Base-by-base conservation (phyloP, 30 jellyfish, hydroid and myxozoan genomes). In the Aurelia coerulea region DNA sequence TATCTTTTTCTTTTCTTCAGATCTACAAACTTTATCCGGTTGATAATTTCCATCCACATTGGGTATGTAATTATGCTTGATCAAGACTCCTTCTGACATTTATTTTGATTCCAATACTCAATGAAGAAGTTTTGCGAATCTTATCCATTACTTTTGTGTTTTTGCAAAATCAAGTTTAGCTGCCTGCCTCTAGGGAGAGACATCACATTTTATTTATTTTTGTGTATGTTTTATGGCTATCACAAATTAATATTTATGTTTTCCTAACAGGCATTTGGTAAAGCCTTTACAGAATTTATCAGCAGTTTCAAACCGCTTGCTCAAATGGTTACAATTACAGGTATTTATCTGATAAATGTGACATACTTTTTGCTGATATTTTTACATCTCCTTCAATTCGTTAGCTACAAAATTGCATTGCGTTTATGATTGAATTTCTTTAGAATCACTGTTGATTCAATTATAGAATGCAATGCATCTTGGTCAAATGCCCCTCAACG, bases 11-110 rank as follows among this genome's bases (percentile, higher is more conserved):
- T 74, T 35, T 34, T 50, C 64, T 78, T 64, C 56, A 95, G 99
- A 90, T 90, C 49, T 95, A 85, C 94, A 90, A 95, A 70, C 96
- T 95, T 19, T 95, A 95, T 75, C 98, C 99, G 1, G 97, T 95
- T 29, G 97, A 90, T 31, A 82, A 86, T 64, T 95, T 95, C 56
- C 94, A 86, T 53, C 99, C 99, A 16, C 99, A 95, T 68, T 95
- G 99, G 99, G 99, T 95, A 67, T 4, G 99, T 54, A 1, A n/a
- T 0, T 3, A 16, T 56, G 14, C 31, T 16, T n/a, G 13, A n/a
- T 68, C 0, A 0, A 13, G 88, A 51, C 66, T 23, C 78, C 14
- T 39, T 76, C 17, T 37, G 23, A 31, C 59, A 31, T 31, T 16
- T 68, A 68, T 5, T 17, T 23, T 39, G 10, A 17, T 34, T 10